Evolutionary conservation across 1,140 invertebrate species (phyloP), one percentile per base, ranked within the genome.

Genomic region (Wasmannia auropunctata): DNA sequence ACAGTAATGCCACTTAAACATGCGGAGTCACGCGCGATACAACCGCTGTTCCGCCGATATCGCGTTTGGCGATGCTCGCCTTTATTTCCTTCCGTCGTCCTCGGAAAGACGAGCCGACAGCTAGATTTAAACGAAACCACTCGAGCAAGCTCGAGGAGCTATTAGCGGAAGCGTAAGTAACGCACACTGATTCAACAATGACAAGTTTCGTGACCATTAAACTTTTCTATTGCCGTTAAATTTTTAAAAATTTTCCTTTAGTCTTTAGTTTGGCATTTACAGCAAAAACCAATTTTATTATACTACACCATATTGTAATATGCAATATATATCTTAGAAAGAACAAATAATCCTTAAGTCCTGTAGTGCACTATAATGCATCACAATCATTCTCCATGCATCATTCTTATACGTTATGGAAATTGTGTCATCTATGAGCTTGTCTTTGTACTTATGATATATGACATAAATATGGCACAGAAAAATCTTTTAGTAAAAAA

Each of bases 21-120:
- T 92, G 91, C 91, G 88, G 85, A 88, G 87, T 87, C 91, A 92
- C 90, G 92, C 80, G 91, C 91, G 79, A 90, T 87, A 89, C 87
- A 91, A 58, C 84, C 88, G 85, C 65, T 72, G 86, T 79, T 80
- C 84, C 72, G 49, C 65, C 85, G 86, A 86, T 85, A 76, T 85
- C 75, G 51, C 77, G 70, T 76, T 65, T 49, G 62, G n/a, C 75
- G 49, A 86, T 63, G 49, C 51, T 81, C 62, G 40, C 74, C 56
- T 74, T 85, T 85, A 79, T 84, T 80, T 85, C 85, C 76, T 60
- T 67, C 62, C 65, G 65, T 84, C 25, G 43, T 56, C 79, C 10
- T 34, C 51, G 25, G n/a, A 7, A 58, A 43, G 37, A 37, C 8
- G 22, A 46, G 34, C 11, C 79, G 43, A 37, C 37, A 58, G 51